Base-by-base conservation (phyloP, 1,140 invertebrate genomes). In the Zophobas morio region DNA sequence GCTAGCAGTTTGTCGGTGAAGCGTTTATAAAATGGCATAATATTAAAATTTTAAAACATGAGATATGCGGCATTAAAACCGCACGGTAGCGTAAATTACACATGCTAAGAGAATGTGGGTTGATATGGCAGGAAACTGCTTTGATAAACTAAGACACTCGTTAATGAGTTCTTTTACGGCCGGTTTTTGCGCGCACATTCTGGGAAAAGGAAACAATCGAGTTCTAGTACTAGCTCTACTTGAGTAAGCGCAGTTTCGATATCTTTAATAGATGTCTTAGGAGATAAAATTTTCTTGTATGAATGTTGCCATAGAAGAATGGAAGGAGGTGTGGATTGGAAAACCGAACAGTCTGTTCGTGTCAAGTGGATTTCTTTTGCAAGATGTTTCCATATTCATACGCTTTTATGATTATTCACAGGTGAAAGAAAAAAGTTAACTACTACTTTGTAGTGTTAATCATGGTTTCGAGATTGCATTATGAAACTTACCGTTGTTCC, bases 71-170 rank as follows among this genome's bases (percentile, higher is more conserved):
- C 33, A 63, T 63, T 70, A 46, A 66, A 47, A 46, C 39, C 40
- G 51, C 53, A 77, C 75, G 75, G 75, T 77, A 77, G 75, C 75
- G 75, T 72, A 71, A 77, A 77, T 77, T 77, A 66, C 54, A 75
- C 53, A 75, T 75, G 74, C 46, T 75, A 70, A 56, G 63, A 72
- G 75, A 53, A 71, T 71, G 75, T 77, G 70, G 75, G 70, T 40
- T 77, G 51, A 49, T 72, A 46, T 70, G 63, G 34, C 75, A 77
- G 75, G 75, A 77, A 77, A 71, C 53, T 70, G 70, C 70, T 72
- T 51, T 72, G 70, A 72, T 72, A 72, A 56, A 73, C 40, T 73
- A 42, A 73, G 71, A 73, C 71, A 73, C 32, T 73, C 71, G 71
- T 73, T 73, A 73, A 73, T 56, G 71, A 73, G 71, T 73, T 56